Evolutionary conservation across 1,140 invertebrate species (phyloP).

Genomic region (Potamilus streckersoni): DNA sequence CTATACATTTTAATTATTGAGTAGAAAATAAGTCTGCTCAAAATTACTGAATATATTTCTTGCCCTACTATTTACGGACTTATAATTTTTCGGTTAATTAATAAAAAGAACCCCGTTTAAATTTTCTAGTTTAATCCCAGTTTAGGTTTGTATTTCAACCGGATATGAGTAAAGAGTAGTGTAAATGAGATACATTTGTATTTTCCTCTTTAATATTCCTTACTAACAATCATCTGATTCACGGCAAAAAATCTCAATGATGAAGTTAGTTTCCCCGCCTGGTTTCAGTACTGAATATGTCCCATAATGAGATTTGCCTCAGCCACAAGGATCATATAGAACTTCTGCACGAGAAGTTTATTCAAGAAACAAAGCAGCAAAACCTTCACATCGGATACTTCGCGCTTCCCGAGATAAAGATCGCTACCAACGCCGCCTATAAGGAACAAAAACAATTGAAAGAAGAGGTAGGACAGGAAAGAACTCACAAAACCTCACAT

Average conservation of each 20-base stretch:
- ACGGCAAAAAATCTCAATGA: not conserved
- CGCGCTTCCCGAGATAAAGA: conserved; percentile 45
- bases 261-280: not conserved
- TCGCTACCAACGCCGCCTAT: conserved; percentile 40
- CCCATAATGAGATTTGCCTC: conserved; percentile 22
- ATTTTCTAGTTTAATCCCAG: too few relatives aligned
- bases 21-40: too few relatives aligned
- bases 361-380: conserved; percentile 31
- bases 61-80: too few relatives aligned
- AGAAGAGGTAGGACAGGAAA: conserved; percentile 25
- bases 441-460: conserved; percentile 34
- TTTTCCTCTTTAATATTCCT: not conserved
- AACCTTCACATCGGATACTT: conserved; percentile 37
- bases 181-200: too few relatives aligned
- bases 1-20: too few relatives aligned
- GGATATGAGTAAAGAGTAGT: not conserved
- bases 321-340: conserved; percentile 39
- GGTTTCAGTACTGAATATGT: conserved; percentile 22
- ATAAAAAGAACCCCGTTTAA: too few relatives aligned
- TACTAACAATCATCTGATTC: too few relatives aligned
- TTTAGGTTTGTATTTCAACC: not conserved
- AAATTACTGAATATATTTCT: too few relatives aligned
- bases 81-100: too few relatives aligned
- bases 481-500: not conserved
- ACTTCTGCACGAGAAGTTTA: conserved; percentile 36